Base-by-base conservation (phyloP, 2,888 invertebrate genomes). In the Acleris cristana region DNA sequence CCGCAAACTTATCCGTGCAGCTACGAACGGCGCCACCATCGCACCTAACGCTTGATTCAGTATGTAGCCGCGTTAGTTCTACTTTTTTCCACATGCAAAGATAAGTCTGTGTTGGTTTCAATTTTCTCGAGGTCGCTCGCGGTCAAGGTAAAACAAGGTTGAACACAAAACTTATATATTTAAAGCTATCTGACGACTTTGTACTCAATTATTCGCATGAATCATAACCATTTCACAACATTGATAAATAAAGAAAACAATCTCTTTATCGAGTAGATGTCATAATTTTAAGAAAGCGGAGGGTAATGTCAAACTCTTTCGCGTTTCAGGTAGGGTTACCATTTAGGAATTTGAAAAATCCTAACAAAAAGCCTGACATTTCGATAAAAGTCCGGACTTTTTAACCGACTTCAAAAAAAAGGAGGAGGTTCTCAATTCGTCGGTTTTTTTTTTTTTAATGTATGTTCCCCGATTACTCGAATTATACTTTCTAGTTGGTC, bases 121-220 rank as follows among this genome's bases (percentile, higher is more conserved):
- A 21, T 51, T 19, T 51, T 51, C 12, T 4, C 51, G 73, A 83
- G 83, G 78, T 82, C 76, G 75, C 8, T 44, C 6, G 72, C 79
- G 86, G 86, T 86, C 86, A 86, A 86, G 86, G 86, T 77, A 65
- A 76, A 30, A 23, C 81, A 83, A 84, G 85, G 83, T 80, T 76
- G 76, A 53, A 58, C 69, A 58, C 53, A 51, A 56, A 56, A 44
- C 14, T 18, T 19, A 19, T 19, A 21, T 16, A n/a, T 45, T 45
- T 45, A 45, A 7, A 2, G n/a, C n/a, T 8, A 8, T 48, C 8
- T 18, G 18, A 48, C 18, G 8, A 8, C 18, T 19, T 51, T 21
- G 51, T 51, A 51, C 51, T 2, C 48, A 48, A 18, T 8, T 48
- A 8, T 18, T 18, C 23, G 21, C 30, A 21, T 56, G 63, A 63